phyloP scores from a whole-genome alignment of 2,797 vertebrate species.

The Xenopus petersii region DNA sequence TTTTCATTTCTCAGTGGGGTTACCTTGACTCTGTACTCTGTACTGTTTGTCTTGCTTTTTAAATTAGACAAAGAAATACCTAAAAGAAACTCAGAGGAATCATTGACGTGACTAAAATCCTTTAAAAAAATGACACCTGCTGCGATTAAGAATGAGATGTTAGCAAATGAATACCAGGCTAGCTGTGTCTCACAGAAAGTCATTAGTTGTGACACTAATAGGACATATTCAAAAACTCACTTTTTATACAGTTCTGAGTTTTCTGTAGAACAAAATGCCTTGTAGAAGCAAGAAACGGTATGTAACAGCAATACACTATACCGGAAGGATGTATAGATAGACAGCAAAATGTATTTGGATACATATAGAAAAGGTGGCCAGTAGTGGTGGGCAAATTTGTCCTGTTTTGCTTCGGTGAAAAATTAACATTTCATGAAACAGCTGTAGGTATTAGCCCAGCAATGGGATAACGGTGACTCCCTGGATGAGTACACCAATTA shows the following conservation, averaged over 20 bases:
- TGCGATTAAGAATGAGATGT: conserved; percentile 34
- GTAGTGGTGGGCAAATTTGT: no score
- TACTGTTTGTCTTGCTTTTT: conserved; percentile 24
- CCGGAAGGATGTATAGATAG: no score
- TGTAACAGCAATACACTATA: no score
- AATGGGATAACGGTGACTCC: no score
- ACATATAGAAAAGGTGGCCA: no score
- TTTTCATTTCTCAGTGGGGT: conserved; percentile 34
- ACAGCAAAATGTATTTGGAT: no score
- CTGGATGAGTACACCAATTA: no score
- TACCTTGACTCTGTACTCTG: conserved; percentile 35
- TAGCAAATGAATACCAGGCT: conserved; percentile 4
- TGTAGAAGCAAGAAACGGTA: no score
- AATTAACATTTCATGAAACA: no score
- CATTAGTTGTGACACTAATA: conserved; percentile 15
- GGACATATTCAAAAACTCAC: not conserved
- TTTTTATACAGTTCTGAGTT: not conserved
- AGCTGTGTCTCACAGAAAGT: conserved; percentile 14
- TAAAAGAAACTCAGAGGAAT: conserved; percentile 40
- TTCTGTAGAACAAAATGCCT: not conserved
- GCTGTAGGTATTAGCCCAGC: no score
- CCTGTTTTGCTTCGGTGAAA: no score
- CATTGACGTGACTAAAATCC: conserved; percentile 29
- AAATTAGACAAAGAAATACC: conserved; percentile 20
- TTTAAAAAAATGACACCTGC: conserved; percentile 23